A percentile compares a stretch with the other conserved stretches of the same genome.
phyloP scores from a whole-genome alignment of 1,140 invertebrate species.

The Neuroterus valhalla region DNA sequence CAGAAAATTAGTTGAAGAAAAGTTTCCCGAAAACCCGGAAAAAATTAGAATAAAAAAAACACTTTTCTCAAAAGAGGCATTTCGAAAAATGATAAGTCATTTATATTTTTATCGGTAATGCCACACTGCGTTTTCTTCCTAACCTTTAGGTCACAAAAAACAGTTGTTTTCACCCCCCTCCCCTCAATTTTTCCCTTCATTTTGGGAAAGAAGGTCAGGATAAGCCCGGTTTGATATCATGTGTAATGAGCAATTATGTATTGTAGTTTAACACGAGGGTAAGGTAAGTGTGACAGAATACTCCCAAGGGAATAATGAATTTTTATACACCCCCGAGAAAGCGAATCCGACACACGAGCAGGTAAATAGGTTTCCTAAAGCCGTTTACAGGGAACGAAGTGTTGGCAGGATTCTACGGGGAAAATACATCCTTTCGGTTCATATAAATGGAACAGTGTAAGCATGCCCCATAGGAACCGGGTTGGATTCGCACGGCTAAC shows the following conservation, averaged over 20 bases:
- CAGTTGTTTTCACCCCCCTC: too few relatives aligned
- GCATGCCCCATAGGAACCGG: conserved; percentile 69
- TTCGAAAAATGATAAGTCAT: too few relatives aligned
- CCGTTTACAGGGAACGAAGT: conserved; percentile 55
- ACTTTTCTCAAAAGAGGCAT: too few relatives aligned
- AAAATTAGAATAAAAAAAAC: too few relatives aligned
- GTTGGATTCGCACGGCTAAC: conserved; percentile 68
- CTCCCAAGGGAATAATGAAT: conserved; percentile 44
- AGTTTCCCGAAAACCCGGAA: too few relatives aligned
- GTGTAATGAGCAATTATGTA: conserved; percentile 24
- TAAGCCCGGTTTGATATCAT: background rate
- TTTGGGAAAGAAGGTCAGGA: too few relatives aligned
- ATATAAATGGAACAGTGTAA: conserved; percentile 72
- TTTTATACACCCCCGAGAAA: conserved; percentile 50
- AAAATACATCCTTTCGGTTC: conserved; percentile 67
- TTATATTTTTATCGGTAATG: too few relatives aligned
- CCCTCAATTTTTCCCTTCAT: too few relatives aligned
- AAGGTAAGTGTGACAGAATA: conserved; percentile 9
- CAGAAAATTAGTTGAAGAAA: too few relatives aligned
- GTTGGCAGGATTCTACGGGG: conserved; percentile 50
- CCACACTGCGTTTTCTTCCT: too few relatives aligned
- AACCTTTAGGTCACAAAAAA: too few relatives aligned
- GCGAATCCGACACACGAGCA: conserved; percentile 54
- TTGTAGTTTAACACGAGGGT: conserved; percentile 14
- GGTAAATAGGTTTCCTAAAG: conserved; percentile 52